phyloP scores from a whole-genome alignment of 2,113 vertebrate species.

The Tamias sibiricus region DNA sequence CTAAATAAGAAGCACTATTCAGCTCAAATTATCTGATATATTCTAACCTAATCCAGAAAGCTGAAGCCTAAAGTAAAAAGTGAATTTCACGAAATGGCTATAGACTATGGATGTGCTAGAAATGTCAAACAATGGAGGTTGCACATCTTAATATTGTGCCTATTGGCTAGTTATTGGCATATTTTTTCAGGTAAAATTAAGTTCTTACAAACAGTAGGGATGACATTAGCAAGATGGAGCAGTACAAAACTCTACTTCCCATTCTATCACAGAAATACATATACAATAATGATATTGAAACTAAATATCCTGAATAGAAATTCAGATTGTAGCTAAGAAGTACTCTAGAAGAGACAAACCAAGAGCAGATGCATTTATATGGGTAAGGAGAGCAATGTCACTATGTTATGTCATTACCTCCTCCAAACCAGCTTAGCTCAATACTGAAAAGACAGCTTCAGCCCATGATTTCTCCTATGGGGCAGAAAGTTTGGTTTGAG shows the following conservation, averaged over 20 bases:
- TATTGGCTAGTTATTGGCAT: not conserved
- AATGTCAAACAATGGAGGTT: not conserved
- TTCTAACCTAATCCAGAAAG: slow-evolving; percentile 45
- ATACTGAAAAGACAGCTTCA: not conserved
- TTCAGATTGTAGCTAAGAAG: not conserved
- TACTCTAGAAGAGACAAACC: not conserved
- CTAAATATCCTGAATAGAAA: not conserved
- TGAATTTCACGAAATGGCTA: slow-evolving; percentile 16
- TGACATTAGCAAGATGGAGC: not conserved
- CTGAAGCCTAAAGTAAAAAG: slow-evolving; percentile 32
- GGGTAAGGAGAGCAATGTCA: not conserved
- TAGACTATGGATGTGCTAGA: not conserved
- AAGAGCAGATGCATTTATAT: not conserved
- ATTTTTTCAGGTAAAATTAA: slow-evolving; percentile 59
- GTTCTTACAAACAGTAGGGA: not conserved
- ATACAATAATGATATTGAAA: not conserved
- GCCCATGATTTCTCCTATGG: not conserved
- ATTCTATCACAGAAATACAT: not conserved
- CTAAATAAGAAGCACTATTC: slow-evolving; percentile 46
- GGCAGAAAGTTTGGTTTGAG: not conserved
- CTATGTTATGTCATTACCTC: not conserved
- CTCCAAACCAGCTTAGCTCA: not conserved
- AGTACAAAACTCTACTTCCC: not conserved
- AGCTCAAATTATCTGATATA: slow-evolving; percentile 14
- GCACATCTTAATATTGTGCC: not conserved